Evolutionary conservation across 2,797 vertebrate species (phyloP).

Genomic region (Myotis myotis): DNA sequence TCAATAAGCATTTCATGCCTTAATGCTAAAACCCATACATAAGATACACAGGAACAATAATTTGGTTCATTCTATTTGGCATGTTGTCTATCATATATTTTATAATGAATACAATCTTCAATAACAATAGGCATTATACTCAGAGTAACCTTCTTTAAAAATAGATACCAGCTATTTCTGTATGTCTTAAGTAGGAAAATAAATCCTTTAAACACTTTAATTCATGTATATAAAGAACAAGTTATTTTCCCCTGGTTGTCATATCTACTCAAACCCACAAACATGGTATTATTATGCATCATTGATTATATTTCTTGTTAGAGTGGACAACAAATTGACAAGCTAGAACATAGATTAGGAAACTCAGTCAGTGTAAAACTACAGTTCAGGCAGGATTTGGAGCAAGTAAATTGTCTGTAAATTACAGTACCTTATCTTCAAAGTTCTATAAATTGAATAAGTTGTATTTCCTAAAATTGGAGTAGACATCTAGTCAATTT

Average conservation of each 20-base stretch:
- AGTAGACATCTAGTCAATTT: slow-evolving; percentile 59
- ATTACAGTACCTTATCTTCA: slow-evolving; percentile 67
- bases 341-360: slow-evolving; percentile 61
- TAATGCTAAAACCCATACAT: background rate
- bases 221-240: background rate
- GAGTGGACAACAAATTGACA: slow-evolving; percentile 68
- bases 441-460: slow-evolving; percentile 73
- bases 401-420: slow-evolving; percentile 67
- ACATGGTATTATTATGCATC: slow-evolving; percentile 60
- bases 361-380: slow-evolving; percentile 65
- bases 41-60: background rate
- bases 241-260: background rate
- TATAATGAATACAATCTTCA: background rate
- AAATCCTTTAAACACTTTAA: background rate
- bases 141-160: background rate
- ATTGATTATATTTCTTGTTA: slow-evolving; percentile 53
- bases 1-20: background rate
- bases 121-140: background rate
- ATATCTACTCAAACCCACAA: slow-evolving; percentile 9
- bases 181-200: background rate
- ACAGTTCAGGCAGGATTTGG: slow-evolving; percentile 48
- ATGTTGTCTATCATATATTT: background rate
- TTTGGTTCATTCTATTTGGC: background rate
- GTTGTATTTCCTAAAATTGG: slow-evolving; percentile 70
- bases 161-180: background rate